phyloP scores from a whole-genome alignment of 1,140 invertebrate genomes.

The Microplitis mediator region DNA sequence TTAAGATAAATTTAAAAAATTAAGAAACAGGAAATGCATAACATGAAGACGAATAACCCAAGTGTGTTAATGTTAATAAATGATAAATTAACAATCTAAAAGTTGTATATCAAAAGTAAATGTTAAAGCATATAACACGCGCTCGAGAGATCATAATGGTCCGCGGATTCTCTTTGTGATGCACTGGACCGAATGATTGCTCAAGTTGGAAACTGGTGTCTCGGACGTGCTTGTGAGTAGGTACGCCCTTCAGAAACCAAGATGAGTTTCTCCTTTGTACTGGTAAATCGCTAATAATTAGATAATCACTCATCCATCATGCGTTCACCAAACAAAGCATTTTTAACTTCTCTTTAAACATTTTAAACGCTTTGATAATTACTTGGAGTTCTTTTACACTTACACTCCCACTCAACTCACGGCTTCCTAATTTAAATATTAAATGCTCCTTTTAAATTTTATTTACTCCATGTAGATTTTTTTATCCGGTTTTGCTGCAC shows the following conservation, averaged over 20 bases:
- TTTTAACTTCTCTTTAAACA: too few relatives aligned
- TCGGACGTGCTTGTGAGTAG: conserved; percentile 40
- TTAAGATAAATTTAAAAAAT: too few relatives aligned
- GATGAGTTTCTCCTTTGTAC: conserved; percentile 24
- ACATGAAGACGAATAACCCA: too few relatives aligned
- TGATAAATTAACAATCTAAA: background rate
- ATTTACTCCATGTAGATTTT: conserved; percentile 2
- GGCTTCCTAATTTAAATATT: background rate
- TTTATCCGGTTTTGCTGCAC: conserved; percentile 33
- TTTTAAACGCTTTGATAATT: too few relatives aligned
- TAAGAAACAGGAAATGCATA: too few relatives aligned
- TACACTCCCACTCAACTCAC: too few relatives aligned
- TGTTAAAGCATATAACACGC: conserved; percentile 23
- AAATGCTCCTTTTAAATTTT: background rate
- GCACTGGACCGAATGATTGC: conserved; percentile 59
- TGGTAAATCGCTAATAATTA: conserved; percentile 25
- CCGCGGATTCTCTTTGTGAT: conserved; percentile 52
- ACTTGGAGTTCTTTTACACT: background rate
- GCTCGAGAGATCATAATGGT: conserved; percentile 36
- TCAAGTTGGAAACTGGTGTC: conserved; percentile 55
- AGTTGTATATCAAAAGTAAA: conserved; percentile 7
- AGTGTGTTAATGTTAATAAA: too few relatives aligned
- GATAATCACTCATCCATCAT: conserved; percentile 20
- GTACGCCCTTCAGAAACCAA: conserved; percentile 22
- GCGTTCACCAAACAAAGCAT: background rate